Conservation (phyloP, 2,797 vertebrate genomes). For the Podarcis lilfordi region DNA sequence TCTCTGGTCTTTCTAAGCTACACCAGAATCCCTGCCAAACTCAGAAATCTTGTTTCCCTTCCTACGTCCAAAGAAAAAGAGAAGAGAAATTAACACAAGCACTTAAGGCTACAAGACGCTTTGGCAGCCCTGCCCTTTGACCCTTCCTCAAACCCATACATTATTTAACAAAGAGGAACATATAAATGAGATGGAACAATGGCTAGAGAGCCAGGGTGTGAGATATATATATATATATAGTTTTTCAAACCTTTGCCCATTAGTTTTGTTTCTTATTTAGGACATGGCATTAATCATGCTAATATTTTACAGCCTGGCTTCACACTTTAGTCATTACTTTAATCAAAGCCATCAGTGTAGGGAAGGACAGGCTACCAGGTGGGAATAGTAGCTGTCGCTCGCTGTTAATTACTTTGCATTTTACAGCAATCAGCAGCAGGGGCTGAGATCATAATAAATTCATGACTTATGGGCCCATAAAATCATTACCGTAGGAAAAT, state of each 20-base stretch:
- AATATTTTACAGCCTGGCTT: conserved; percentile 80
- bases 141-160: conserved; percentile 69
- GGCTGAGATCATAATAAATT: conserved; percentile 86
- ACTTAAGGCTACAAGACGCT: conserved; percentile 70
- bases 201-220: conserved; percentile 55
- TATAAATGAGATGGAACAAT: conserved; percentile 78
- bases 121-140: conserved; percentile 65
- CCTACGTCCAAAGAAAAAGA: conserved; percentile 13
- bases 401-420: conserved; percentile 85
- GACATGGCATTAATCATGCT: conserved; percentile 81
- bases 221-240: conserved; percentile 59
- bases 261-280: conserved; percentile 83
- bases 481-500: conserved; percentile 86
- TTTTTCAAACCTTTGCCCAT: conserved; percentile 68
- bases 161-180: conserved; percentile 78
- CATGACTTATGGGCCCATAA: conserved; percentile 86
- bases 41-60: conserved; percentile 57
- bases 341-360: conserved; percentile 82
- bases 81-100: conserved; percentile 69
- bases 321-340: conserved; percentile 83
- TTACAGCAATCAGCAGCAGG: conserved; percentile 85
- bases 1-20: conserved; percentile 16
- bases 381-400: conserved; percentile 82
- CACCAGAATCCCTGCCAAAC: conserved; percentile 50
- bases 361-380: conserved; percentile 81